These are phyloP conservation scores for Rhodinocichla rosea DNA, from an alignment of 2,113 vertebrate species.

Conservation along the genomic window DNA sequence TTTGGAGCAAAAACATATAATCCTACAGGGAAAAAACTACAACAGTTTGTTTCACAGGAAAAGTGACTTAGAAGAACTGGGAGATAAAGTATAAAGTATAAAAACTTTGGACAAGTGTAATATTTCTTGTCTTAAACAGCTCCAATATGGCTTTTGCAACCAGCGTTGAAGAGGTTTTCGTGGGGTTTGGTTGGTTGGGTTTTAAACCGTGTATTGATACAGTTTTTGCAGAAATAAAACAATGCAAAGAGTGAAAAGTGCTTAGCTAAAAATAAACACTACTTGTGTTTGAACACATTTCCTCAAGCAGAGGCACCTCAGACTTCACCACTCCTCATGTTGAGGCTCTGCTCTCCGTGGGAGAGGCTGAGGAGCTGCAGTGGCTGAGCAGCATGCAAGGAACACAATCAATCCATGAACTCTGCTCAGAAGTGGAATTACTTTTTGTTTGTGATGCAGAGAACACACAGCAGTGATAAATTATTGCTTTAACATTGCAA, in stretches of 20 bases:
- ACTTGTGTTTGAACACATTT: background rate
- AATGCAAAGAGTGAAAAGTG: background rate
- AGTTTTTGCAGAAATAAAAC: background rate
- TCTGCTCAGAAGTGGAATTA: background rate
- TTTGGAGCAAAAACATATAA: background rate
- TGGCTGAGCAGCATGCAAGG: background rate
- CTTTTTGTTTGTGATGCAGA: background rate
- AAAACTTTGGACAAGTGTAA: background rate
- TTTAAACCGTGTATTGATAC: background rate
- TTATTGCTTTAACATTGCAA: conserved; percentile 1
- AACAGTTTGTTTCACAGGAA: background rate
- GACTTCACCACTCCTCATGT: background rate
- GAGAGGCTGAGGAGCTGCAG: background rate
- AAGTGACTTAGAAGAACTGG: background rate
- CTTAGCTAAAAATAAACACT: background rate
- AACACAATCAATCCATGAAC: background rate
- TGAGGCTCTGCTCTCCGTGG: background rate
- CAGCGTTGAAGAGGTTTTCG: background rate
- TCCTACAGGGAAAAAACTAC: background rate
- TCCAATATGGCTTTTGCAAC: background rate
- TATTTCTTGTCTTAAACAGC: background rate
- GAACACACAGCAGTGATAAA: background rate
- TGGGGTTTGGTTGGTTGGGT: background rate
- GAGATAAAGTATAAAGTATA: background rate
- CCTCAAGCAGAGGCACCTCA: background rate